Base-by-base conservation (phyloP, 2,888 invertebrate genomes). In the Aphrophora alni region DNA sequence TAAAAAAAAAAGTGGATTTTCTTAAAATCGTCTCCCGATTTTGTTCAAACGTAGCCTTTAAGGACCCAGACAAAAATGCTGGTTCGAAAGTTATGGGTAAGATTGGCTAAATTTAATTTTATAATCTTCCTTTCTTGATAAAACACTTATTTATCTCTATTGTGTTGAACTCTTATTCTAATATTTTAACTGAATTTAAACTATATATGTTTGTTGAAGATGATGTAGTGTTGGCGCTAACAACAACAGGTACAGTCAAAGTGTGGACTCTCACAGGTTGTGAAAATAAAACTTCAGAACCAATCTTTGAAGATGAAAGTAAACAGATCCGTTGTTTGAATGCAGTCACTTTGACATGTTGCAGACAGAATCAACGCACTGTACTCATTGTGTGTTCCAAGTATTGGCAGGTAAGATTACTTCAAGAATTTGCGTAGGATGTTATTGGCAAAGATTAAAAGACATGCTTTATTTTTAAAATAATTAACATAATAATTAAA, bases 321-420 rank as follows among this genome's bases (percentile, higher is more conserved):
- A 99, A 99, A 87, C 97, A 98, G 86, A 96, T 99, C 75, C 93
- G 97, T 0, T 97, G 98, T 85, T 89, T 98, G 75, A 98, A 98
- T 90, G 98, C 98, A 0, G 92, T 97, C 70, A 96, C 95, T 0
- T 91, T 99, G 87, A 95, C 96, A 85, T 98, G 98, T 87, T 99
- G 98, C 87, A 92, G 96, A 0, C 96, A 96, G 88, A 99, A 99
- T 89, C 98, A 98, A 87, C 92, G 99, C 75, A 98, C 98, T 0
- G 98, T 99, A 33, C 92, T 99, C 14, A 96, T 99, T 75, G 98
- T 99, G 0, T 98, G 98, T 87, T 95, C 97, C 0, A 97, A 97
- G 87, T 97, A 97, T 88, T 99, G 99, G 94, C 98, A 99, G 94
- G 96, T 96, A 85, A 86, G 87, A 84, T n/a, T n/a, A n/a, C n/a